These are phyloP conservation scores for Tolypeutes matacus DNA, from an alignment of 2,797 vertebrate species.

Conservation along the genomic window DNA sequence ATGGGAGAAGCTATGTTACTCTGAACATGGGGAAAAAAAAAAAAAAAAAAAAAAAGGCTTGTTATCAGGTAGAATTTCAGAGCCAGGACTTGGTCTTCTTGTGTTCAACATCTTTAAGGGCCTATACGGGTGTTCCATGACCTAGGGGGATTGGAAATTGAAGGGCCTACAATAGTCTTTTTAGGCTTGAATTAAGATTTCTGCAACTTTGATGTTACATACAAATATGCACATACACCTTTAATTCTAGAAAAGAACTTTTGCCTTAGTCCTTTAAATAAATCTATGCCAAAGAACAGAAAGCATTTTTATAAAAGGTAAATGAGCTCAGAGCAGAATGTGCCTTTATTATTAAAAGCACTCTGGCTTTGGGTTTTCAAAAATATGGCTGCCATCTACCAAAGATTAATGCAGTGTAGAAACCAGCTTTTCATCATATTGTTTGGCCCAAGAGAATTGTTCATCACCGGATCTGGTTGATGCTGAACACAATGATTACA, in stretches of 20 bases:
- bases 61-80: neutral
- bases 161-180: neutral
- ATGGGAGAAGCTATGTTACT: neutral
- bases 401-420: constrained; percentile 58
- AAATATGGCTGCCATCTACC: constrained; percentile 49
- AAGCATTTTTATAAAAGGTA: neutral
- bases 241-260: constrained; percentile 38
- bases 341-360: constrained; percentile 69
- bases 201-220: constrained; percentile 2
- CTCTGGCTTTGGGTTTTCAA: constrained; percentile 60
- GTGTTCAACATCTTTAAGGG: neutral
- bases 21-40: neutral
- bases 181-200: constrained; percentile 23
- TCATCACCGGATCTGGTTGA: neutral
- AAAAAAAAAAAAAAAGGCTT: neutral
- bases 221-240: neutral
- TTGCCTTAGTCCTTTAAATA: neutral
- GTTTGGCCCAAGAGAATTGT: constrained; percentile 45
- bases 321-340: constrained; percentile 46
- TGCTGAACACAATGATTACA: constrained; percentile 43
- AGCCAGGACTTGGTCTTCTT: neutral
- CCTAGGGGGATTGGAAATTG: neutral
- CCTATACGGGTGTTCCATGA: neutral
- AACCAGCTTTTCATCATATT: constrained; percentile 43
- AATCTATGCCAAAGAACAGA: constrained; percentile 33